Base-by-base conservation (phyloP, 1,140 invertebrate species). In the Muscidifurax raptorellus region DNA sequence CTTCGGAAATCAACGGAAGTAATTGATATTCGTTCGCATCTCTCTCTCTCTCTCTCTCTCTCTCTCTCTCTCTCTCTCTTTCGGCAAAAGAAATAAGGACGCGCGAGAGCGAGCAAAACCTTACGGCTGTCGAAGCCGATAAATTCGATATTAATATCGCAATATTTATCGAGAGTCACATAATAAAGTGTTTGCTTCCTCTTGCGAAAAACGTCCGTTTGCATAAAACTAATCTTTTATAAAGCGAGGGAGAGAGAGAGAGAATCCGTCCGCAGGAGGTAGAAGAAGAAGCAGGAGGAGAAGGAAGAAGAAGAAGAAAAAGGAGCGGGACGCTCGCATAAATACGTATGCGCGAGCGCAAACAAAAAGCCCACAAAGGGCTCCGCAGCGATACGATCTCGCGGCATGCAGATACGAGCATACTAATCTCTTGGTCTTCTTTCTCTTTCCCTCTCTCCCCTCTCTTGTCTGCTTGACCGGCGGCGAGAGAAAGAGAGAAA, bases 321-420 rank as follows among this genome's bases (percentile, higher is more conserved):
- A 88, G 87, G 87, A 88, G 87, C 84, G 88, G 87, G 80, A 90
- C 88, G 87, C 83, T 90, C 91, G 88, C 90, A 92, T 92, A 93
- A 92, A 92, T 92, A 92, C 91, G 88, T 40, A 72, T 71, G 47
- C 25, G 64, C 80, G 72, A 47, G 72, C 32, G 74, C 80, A 40
- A 80, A 80, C 67, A 84, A 84, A 84, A 92, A 92, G 90, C 85
- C 88, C 89, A 92, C 90, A 91, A 92, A 92, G 90, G 89, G 81
- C 90, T 89, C 89, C 90, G 88, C 86, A 47, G 52, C 84, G 91
- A 93, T 93, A 93, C 90, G 90, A 93, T 93, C 91, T 85, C 88
- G 88, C 89, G 90, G 91, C 89, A 90, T 91, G 91, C 91, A 91
- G 91, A 92, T 92, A 90, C 91, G 90, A 91, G 91, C 89, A 92